Percentiles rank a stretch among this genome's conserved stretches.
Conservation (phyloP, 2,113 vertebrate genomes). For the Acanthisitta chloris region DNA sequence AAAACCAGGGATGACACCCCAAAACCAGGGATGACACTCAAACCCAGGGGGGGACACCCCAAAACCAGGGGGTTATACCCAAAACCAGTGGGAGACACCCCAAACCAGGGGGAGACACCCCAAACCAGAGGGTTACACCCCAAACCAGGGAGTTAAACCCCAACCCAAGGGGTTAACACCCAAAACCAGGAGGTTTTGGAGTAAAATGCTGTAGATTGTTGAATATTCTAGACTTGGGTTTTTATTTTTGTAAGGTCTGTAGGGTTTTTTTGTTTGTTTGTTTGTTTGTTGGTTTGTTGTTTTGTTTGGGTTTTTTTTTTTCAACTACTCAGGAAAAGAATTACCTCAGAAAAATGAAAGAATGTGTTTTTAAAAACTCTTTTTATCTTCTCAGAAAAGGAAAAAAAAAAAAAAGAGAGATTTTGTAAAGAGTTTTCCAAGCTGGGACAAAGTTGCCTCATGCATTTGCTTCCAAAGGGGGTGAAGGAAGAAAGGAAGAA, state of each 20-base stretch:
- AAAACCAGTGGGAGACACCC: background rate
- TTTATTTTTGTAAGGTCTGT: slow-evolving; percentile 83
- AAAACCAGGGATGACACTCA: no score
- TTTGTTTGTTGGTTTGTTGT: slow-evolving; percentile 72
- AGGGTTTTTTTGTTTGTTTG: slow-evolving; percentile 80
- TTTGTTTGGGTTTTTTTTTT: slow-evolving; percentile 69
- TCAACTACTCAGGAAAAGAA: slow-evolving; percentile 97
- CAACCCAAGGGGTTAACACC: background rate
- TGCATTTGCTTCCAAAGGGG: slow-evolving; percentile 72
- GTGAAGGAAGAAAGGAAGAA: background rate
- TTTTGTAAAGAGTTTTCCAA: slow-evolving; percentile 28
- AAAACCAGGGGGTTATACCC: background rate
- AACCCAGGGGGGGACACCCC: no score
- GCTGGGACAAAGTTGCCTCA: slow-evolving; percentile 41
- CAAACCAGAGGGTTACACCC: background rate
- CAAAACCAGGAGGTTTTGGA: background rate
- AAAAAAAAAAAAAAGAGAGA: background rate
- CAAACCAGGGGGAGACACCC: background rate
- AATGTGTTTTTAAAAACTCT: slow-evolving; percentile 25
- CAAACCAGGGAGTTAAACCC: background rate
- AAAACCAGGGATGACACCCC: no score
- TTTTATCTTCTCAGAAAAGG: slow-evolving; percentile 40
- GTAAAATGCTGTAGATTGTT: slow-evolving; percentile 73
- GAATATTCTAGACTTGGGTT: slow-evolving; percentile 79
- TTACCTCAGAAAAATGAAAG: slow-evolving; percentile 86